Percentiles rank a stretch among this genome's conserved stretches.
Conservation (phyloP, 64 coral and sea anemone species). For the Platygyra sinensis region DNA sequence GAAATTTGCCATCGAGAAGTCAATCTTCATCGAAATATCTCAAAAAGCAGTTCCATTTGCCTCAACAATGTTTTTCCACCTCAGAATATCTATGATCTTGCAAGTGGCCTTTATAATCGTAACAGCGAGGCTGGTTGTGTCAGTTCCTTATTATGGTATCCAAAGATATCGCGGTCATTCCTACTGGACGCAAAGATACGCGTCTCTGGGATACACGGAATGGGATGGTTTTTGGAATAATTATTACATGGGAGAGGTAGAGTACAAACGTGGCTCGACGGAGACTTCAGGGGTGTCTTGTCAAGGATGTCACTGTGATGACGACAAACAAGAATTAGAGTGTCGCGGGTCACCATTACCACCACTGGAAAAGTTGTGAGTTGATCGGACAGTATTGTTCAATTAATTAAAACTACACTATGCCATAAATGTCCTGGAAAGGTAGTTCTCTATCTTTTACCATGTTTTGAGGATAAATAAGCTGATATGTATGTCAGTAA, state of each 20-base stretch:
- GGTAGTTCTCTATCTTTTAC: too few relatives aligned
- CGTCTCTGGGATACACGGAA: constrained; percentile 39
- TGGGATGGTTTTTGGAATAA: constrained; percentile 91
- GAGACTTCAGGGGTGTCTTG: constrained; percentile 5
- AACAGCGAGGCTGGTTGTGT: background rate
- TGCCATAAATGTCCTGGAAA: background rate
- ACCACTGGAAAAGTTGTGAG: constrained; percentile 69
- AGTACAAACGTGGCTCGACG: constrained; percentile 30
- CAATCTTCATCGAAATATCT: background rate
- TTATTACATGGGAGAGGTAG: background rate
- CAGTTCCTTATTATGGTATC: constrained; percentile 4
- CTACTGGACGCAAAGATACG: constrained; percentile 75
- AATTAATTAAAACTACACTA: background rate
- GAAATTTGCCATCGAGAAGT: background rate
- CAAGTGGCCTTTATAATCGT: background rate
- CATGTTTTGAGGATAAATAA: too few relatives aligned
- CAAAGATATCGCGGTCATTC: constrained; percentile 47
- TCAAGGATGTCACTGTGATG: constrained; percentile 33
- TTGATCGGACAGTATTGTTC: background rate
- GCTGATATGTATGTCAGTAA: too few relatives aligned
- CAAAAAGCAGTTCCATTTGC: background rate
- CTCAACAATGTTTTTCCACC: background rate
- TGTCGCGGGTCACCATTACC: constrained; percentile 35
- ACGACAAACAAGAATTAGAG: constrained; percentile 18
- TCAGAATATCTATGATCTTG: background rate